Evolutionary conservation across 2,888 invertebrate species (phyloP).

Genomic region (Ceriagrion tenellum): DNA sequence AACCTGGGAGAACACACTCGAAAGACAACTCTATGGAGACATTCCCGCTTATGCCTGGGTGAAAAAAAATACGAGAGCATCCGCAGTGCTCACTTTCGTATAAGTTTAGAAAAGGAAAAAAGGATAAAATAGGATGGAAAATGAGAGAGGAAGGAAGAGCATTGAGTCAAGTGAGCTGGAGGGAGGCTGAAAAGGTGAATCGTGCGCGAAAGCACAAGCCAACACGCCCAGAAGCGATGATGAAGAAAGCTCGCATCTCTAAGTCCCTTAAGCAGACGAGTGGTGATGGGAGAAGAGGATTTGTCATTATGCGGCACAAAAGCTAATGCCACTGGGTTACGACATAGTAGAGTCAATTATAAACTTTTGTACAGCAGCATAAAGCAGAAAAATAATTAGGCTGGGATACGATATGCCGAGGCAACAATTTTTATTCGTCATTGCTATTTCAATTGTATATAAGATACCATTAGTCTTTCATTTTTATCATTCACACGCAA

Average conservation of each 20-base stretch:
- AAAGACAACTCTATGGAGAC: neutral
- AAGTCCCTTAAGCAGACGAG: neutral
- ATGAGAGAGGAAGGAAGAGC: neutral
- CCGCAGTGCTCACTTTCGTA: neutral
- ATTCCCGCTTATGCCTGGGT: neutral
- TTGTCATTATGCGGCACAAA: neutral
- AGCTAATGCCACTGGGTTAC: neutral
- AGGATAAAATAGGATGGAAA: neutral
- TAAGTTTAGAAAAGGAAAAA: neutral
- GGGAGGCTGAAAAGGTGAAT: neutral
- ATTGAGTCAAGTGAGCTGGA: neutral
- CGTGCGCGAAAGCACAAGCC: neutral
- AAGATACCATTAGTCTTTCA: no score
- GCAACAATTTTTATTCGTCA: neutral
- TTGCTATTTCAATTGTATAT: no score
- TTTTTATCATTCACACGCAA: no score
- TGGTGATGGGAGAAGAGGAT: neutral
- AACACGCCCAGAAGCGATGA: neutral
- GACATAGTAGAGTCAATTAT: neutral
- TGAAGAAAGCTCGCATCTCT: neutral
- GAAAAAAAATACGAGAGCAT: neutral
- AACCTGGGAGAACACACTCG: slow-evolving; percentile 13
- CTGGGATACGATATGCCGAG: neutral
- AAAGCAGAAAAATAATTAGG: neutral
- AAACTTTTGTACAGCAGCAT: neutral